Conservation (phyloP, 2,888 invertebrate species). For the Hoplodrina blanda region DNA sequence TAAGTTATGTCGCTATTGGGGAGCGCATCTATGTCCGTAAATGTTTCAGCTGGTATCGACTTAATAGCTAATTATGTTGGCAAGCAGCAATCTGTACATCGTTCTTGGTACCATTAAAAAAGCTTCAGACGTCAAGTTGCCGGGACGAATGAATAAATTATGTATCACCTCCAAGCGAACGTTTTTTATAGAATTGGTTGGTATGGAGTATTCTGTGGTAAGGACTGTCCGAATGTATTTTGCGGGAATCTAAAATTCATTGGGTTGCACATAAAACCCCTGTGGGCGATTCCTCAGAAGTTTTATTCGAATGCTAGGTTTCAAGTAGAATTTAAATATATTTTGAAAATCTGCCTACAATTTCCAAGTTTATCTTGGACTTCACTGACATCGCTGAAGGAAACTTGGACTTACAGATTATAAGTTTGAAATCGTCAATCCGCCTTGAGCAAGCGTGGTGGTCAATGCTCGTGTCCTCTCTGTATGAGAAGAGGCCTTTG, state of each 20-base stretch:
- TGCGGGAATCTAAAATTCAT: background rate
- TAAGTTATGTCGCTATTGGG: constrained; percentile 1
- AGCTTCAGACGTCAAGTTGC: too few species aligned
- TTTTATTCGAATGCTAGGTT: background rate
- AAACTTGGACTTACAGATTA: too few species aligned
- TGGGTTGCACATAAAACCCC: background rate
- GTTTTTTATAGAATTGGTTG: constrained; percentile 3
- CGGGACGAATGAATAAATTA: background rate
- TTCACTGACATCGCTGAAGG: too few species aligned
- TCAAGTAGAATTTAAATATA: background rate
- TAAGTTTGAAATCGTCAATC: too few species aligned
- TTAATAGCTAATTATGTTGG: constrained; percentile 1
- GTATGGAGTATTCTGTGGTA: background rate
- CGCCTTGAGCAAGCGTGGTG: too few species aligned
- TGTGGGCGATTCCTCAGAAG: background rate
- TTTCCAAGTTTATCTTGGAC: too few species aligned
- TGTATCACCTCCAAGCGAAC: background rate
- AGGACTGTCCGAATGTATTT: background rate
- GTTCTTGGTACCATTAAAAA: too few species aligned
- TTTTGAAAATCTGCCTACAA: background rate
- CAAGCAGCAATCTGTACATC: background rate
- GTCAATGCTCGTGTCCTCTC: too few species aligned
- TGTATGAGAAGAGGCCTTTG: too few species aligned
- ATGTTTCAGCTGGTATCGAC: constrained; percentile 18
- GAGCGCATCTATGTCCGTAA: background rate